These are phyloP conservation scores for Acyrthosiphon pisum DNA, from an alignment of 1,140 invertebrate species.

Conservation along the genomic window DNA sequence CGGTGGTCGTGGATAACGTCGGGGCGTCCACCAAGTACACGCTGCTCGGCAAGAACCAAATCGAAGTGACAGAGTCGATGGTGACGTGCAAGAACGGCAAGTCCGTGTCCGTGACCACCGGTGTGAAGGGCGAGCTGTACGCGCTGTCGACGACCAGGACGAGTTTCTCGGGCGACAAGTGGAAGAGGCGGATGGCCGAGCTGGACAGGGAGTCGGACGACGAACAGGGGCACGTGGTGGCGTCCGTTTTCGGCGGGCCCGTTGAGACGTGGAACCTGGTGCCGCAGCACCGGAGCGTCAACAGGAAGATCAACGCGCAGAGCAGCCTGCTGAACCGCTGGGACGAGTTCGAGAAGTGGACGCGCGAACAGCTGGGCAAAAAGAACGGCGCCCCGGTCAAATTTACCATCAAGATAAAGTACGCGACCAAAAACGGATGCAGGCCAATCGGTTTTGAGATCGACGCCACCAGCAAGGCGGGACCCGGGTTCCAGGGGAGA, in stretches of 20 bases:
- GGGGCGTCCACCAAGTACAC: background rate
- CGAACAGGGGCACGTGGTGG: background rate
- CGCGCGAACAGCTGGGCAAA: conserved; percentile 7
- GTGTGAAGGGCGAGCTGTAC: background rate
- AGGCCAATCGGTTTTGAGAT: background rate
- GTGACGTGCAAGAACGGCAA: conserved; percentile 13
- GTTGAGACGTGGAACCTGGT: background rate
- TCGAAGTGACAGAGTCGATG: background rate
- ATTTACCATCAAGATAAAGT: background rate
- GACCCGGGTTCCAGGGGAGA: background rate
- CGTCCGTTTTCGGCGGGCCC: conserved; percentile 9
- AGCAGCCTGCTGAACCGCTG: conserved; percentile 27
- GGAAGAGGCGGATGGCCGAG: background rate
- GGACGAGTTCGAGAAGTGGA: conserved; percentile 33
- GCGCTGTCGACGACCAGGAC: background rate
- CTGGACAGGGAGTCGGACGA: conserved; percentile 9
- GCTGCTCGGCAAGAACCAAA: background rate
- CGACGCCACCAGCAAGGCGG: background rate
- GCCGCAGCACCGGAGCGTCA: background rate
- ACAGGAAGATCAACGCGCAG: background rate
- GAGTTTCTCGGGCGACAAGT: background rate
- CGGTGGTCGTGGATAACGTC: background rate
- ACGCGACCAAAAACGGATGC: background rate
- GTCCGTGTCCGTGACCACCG: background rate
- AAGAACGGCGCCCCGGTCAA: background rate